These are phyloP conservation scores for Lacanobia oleracea DNA, from an alignment of 2,888 invertebrate genomes.

Conservation along the genomic window DNA sequence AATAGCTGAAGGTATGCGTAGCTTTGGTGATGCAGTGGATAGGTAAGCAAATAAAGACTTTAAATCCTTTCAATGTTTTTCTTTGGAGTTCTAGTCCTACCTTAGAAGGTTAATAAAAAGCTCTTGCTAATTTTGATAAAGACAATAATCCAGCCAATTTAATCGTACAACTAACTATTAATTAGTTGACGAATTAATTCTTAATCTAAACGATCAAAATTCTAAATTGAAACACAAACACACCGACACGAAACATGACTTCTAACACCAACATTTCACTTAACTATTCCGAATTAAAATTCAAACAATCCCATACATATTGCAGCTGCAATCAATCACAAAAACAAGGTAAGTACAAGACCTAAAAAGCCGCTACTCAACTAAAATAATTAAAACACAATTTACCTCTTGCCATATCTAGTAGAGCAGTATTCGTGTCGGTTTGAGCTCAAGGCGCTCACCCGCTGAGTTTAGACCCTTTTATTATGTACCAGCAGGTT, in stretches of 20 bases:
- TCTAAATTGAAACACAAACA: slow-evolving; percentile 19
- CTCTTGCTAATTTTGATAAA: not conserved
- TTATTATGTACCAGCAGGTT: slow-evolving; percentile 32
- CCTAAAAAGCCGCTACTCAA: slow-evolving; percentile 33
- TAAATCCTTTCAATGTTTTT: not conserved
- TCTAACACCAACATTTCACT: slow-evolving; percentile 5
- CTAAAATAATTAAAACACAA: slow-evolving; percentile 52
- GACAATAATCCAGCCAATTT: not conserved
- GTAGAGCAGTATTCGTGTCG: slow-evolving; percentile 21
- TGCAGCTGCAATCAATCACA: slow-evolving; percentile 38
- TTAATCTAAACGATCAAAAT: not conserved
- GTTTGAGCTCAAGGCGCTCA: slow-evolving; percentile 56
- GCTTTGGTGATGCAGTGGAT: not conserved
- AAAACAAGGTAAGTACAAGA: slow-evolving; percentile 11
- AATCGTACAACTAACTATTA: not conserved
- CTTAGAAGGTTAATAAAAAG: not conserved
- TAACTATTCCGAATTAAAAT: slow-evolving; percentile 24
- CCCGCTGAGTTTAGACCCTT: slow-evolving; percentile 53
- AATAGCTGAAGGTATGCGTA: no score
- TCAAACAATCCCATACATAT: slow-evolving; percentile 13
- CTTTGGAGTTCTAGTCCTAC: not conserved
- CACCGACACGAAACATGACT: not conserved
- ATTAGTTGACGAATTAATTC: not conserved
- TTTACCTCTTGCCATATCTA: slow-evolving; percentile 46
- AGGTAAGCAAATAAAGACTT: not conserved